Percentiles rank a stretch among this genome's conserved stretches.
phyloP scores from a whole-genome alignment of 2,113 vertebrate genomes.

The Lagopus leucura region DNA sequence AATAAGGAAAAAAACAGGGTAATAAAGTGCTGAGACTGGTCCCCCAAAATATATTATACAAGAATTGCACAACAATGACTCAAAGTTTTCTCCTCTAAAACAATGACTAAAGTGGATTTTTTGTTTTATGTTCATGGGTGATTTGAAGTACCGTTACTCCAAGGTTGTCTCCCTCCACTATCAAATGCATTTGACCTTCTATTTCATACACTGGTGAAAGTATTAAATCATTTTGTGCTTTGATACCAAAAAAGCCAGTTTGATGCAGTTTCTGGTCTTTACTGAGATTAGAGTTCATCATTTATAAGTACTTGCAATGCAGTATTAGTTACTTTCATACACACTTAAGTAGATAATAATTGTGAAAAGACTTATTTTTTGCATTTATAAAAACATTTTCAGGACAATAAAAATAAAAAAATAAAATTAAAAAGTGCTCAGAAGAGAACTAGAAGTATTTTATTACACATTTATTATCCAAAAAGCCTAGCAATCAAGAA shows the following conservation, averaged over 20 bases:
- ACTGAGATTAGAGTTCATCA: neutral
- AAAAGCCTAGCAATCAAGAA: neutral
- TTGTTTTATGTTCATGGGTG: neutral
- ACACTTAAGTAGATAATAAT: neutral
- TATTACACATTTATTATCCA: neutral
- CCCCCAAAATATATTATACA: neutral
- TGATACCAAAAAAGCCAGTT: neutral
- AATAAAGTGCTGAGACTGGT: neutral
- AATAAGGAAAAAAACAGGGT: neutral
- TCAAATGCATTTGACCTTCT: neutral
- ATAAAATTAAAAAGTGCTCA: neutral
- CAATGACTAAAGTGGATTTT: neutral
- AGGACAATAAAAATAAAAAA: neutral
- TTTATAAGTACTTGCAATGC: neutral
- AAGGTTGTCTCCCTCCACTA: neutral
- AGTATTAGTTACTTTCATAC: neutral
- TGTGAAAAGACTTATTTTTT: neutral
- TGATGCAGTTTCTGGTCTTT: neutral
- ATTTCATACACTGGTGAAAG: neutral
- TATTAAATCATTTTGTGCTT: neutral
- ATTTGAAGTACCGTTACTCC: neutral
- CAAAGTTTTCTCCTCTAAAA: neutral
- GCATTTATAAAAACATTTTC: neutral
- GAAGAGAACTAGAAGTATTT: neutral
- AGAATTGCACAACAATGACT: neutral